phyloP scores from a whole-genome alignment of 2,888 invertebrate genomes.

The Standfussiana lucernea region DNA sequence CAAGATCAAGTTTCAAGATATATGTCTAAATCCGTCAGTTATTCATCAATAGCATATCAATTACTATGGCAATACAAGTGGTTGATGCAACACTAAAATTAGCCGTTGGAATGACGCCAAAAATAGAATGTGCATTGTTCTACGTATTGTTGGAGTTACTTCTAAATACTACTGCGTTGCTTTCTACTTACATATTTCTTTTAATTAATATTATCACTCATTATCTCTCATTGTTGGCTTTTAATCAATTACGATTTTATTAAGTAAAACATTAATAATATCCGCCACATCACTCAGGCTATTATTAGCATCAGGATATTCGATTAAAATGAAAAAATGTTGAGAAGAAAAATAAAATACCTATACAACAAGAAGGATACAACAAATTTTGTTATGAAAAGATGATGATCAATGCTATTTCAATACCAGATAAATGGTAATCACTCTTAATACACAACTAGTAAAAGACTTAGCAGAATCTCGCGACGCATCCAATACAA shows the following conservation, averaged over 20 bases:
- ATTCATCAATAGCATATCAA: slow-evolving; percentile 19
- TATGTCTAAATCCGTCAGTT: slow-evolving; percentile 24
- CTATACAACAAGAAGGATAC: background rate
- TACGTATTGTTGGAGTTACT: background rate
- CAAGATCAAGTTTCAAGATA: slow-evolving; percentile 24
- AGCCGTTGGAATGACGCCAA: slow-evolving; percentile 52
- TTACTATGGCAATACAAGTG: slow-evolving; percentile 14
- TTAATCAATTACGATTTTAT: background rate
- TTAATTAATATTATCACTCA: background rate
- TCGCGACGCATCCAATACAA: background rate
- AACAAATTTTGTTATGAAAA: background rate
- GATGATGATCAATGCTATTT: background rate
- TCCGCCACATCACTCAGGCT: background rate
- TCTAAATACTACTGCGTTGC: slow-evolving; percentile 3
- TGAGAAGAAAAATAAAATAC: background rate
- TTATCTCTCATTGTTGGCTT: slow-evolving; percentile 2
- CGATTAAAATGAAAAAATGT: background rate
- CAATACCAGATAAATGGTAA: background rate
- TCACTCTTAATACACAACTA: background rate
- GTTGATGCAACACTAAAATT: slow-evolving; percentile 47
- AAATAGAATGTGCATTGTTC: slow-evolving; percentile 44
- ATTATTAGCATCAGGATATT: background rate
- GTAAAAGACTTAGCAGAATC: slow-evolving; percentile 1
- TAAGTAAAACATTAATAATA: background rate
- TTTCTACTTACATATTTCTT: slow-evolving; percentile 8